Base-by-base conservation (phyloP, 1,140 invertebrate species). In the Antheraea mylitta region DNA sequence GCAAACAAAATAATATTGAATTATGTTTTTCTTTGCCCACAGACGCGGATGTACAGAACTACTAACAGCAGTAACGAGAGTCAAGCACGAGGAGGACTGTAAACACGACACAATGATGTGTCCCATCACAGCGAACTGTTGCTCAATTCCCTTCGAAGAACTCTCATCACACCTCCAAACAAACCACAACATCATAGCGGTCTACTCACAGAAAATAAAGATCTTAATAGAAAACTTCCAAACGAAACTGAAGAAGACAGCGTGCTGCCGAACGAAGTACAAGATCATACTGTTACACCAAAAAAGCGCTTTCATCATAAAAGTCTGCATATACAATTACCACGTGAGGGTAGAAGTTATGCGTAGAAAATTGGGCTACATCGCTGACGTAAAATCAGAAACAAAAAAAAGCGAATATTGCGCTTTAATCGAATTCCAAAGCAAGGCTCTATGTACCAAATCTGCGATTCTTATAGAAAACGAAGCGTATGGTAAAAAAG, bases 181-280 rank as follows among this genome's bases (percentile, higher is more conserved):
- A 7, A 83, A 67, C 13, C 91, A 93, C 78, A 90, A 88, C 64
- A 86, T 91, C 65, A 91, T 89, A 37, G 86, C 90, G 0, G 86
- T 92, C 45, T 89, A 91, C 78, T 89, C 90, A 3, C 86, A 89
- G 66, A 91, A 90, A 78, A 90, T 92, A 42, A 91, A 90, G 64
- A 91, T 93, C 59, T 74, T 92, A 30, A 92, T 93, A 75, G 90
- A 92, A 74, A 91, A 92, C 75, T 92, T 93, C 76, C 87, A 89
- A 70, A 90, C 83, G 0, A 93, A 92, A 89, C 82, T 0, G 91
- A 90, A 87, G 75, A 89, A 90, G 68, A 90, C 90, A 3, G 87
- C 87, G 0, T 90, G 83, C 68, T 90, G 87, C 62, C 77, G 85
- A 77, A 90, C 90, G 0, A 92, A 92, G 68, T 92, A 92, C 73